These are phyloP conservation scores for Eristalinus sepulchralis DNA, from an alignment of 2,888 invertebrate species.

Conservation along the genomic window DNA sequence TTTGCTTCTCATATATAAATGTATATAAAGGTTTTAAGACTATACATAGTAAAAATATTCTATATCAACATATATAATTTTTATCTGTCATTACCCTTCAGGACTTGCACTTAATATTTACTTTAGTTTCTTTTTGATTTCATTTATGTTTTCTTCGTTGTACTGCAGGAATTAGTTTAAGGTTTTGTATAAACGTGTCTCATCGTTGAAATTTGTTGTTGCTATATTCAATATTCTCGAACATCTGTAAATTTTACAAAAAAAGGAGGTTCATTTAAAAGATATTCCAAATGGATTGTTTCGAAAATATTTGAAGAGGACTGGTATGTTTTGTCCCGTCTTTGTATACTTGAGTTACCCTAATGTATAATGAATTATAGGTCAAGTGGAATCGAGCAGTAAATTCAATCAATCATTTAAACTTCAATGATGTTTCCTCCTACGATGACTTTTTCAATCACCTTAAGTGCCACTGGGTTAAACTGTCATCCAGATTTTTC, in stretches of 20 bases:
- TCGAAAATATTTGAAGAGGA: too few relatives aligned
- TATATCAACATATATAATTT: background rate
- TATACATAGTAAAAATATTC: background rate
- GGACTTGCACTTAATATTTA: conserved; percentile 6
- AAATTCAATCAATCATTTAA: conserved; percentile 2
- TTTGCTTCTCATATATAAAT: background rate
- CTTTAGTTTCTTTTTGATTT: background rate
- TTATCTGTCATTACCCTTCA: conserved; percentile 12
- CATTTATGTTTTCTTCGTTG: conserved; percentile 17
- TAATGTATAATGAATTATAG: background rate
- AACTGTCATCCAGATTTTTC: background rate
- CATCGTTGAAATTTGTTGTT: background rate
- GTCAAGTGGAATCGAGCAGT: background rate
- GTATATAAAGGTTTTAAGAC: background rate
- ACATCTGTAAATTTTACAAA: background rate
- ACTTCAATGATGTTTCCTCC: background rate
- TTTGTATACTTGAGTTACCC: background rate
- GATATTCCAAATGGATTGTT: too few relatives aligned
- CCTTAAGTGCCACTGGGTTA: background rate
- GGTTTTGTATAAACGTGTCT: background rate
- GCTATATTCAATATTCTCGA: background rate
- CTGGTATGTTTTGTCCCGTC: background rate
- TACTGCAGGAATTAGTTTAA: conserved; percentile 15
- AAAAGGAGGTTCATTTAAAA: background rate
- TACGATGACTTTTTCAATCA: background rate